These are phyloP conservation scores for Sphyrna mokarran DNA, from an alignment of 2,113 vertebrate genomes.

Conservation along the genomic window DNA sequence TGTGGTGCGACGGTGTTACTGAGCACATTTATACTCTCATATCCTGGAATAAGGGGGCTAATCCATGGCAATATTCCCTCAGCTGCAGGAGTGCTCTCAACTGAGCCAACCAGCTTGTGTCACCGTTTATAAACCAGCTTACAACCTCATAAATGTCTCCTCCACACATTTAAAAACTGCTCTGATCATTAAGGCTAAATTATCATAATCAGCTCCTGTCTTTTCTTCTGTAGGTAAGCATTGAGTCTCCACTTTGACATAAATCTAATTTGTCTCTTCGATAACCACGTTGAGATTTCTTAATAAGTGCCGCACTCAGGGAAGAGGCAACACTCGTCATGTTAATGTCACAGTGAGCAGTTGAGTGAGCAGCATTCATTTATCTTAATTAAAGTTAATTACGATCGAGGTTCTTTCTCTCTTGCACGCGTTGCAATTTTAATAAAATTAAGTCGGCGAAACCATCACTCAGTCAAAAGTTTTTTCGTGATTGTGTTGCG, in stretches of 20 bases:
- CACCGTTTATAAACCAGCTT: background rate
- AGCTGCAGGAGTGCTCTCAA: background rate
- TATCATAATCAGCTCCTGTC: background rate
- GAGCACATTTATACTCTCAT: background rate
- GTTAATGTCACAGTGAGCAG: constrained; percentile 45
- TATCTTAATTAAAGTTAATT: constrained; percentile 66
- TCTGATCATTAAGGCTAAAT: background rate
- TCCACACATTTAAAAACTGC: no score
- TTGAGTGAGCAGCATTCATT: constrained; percentile 57
- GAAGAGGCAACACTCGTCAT: constrained; percentile 45
- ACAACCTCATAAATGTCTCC: background rate
- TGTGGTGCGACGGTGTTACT: background rate
- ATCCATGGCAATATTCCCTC: background rate
- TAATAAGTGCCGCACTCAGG: constrained; percentile 49
- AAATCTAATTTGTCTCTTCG: constrained; percentile 51
- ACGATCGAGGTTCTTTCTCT: constrained; percentile 55
- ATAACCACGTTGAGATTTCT: constrained; percentile 51
- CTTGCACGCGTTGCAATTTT: constrained; percentile 45
- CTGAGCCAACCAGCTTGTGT: background rate
- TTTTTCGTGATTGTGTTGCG: background rate
- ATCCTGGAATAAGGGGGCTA: background rate
- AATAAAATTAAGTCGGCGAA: constrained; percentile 36
- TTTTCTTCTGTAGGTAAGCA: background rate
- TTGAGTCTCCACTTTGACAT: constrained; percentile 39
- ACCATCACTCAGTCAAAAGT: background rate